These are phyloP conservation scores for Lanius collurio DNA, from an alignment of 2,113 vertebrate genomes.

Conservation along the genomic window DNA sequence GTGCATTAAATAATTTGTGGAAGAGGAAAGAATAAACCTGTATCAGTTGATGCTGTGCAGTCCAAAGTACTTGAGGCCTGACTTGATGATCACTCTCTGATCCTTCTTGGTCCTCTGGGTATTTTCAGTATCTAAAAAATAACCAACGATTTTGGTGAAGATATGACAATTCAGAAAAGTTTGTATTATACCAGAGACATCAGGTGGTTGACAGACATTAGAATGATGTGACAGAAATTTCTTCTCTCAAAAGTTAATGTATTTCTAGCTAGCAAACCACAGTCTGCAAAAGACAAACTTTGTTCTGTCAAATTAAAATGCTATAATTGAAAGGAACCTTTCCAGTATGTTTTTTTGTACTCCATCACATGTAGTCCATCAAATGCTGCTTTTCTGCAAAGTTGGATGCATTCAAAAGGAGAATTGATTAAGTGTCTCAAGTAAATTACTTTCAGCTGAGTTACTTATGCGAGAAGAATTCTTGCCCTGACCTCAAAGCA, in stretches of 20 bases:
- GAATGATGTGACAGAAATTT: background rate
- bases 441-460: constrained; percentile 28
- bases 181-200: background rate
- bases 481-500: background rate
- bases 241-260: background rate
- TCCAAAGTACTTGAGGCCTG: background rate
- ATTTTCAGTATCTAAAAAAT: background rate
- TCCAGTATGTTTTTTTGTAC: background rate
- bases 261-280: background rate
- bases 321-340: background rate
- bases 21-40: background rate
- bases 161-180: background rate
- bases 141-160: background rate
- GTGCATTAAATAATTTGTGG: background rate
- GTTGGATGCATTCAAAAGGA: background rate
- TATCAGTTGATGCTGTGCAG: background rate
- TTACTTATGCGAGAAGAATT: background rate
- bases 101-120: background rate
- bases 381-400: background rate
- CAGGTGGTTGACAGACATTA: background rate
- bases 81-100: background rate
- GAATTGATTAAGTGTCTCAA: constrained; percentile 36
- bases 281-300: background rate
- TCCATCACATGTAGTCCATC: background rate
- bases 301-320: background rate